Base-by-base conservation (phyloP, 2,888 invertebrate genomes). In the Volucella inanis region DNA sequence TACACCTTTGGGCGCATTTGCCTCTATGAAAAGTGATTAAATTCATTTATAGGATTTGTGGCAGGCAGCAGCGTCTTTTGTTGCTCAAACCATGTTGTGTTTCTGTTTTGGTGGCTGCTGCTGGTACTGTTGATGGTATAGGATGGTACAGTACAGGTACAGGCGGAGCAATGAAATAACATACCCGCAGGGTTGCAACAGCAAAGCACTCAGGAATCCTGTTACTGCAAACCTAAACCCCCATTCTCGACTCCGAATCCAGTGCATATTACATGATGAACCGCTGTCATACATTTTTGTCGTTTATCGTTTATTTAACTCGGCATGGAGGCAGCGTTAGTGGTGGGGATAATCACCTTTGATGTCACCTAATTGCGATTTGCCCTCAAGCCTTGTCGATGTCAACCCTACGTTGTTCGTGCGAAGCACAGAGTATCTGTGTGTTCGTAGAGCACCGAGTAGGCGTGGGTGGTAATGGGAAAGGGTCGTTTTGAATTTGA, bases 311-410 rank as follows among this genome's bases (percentile, higher is more conserved):
- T 83, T 83, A 78, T 83, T 72, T 83, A 78, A 83, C 82, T 72
- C 59, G 47, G 15, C 22, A 3, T 22, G 22, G 22, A 3, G 22
- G 22, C 22, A 4, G 22, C 43, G 82, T 67, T 72, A 59, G 71
- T 52, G 82, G 85, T 70, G 65, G 85, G 76, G 85, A 85, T 85
- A 85, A 85, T 85, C 85, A 85, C 81, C 81, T 85, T 85, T 85
- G 85, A 85, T 85, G 85, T 85, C 85, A 85, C 85, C 85, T 85
- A 85, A 85, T 85, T 85, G 85, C 81, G 85, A 85, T 77, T 81
- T 77, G 72, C 71, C 85, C 81, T 72, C 72, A 76, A 81, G 85
- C 81, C 70, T 38, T 80, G 67, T 64, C 39, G 8, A 18, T 45
- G 55, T 14, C 22, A 8, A 31, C 43, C n/a, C 18, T 22, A 14